Conservation (phyloP, 2,888 invertebrate species). For the Plebejus melissa region DNA sequence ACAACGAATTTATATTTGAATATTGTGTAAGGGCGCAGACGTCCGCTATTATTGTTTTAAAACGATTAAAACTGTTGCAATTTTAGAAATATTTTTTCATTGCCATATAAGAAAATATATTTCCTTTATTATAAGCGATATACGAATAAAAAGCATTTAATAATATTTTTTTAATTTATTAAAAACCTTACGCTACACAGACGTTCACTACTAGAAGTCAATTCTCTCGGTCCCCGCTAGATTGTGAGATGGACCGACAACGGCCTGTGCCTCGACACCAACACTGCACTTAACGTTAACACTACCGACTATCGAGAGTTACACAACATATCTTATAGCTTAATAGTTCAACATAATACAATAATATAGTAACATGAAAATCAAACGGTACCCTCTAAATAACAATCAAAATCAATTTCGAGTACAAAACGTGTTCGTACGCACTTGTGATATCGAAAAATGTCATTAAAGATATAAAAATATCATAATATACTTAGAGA, state of each 20-base stretch:
- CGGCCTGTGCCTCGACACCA: constrained; percentile 61
- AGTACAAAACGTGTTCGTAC: constrained; percentile 49
- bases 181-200: constrained; percentile 73
- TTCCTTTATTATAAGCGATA: constrained; percentile 22
- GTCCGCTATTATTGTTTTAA: neutral
- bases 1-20: constrained; percentile 58
- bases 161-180: constrained; percentile 58
- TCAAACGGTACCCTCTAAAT: constrained; percentile 33
- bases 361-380: constrained; percentile 30
- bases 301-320: constrained; percentile 50
- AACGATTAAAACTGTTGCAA: constrained; percentile 14
- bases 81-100: constrained; percentile 26
- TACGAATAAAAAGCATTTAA: constrained; percentile 26
- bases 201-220: constrained; percentile 63
- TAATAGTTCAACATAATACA: constrained; percentile 29
- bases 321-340: constrained; percentile 25
- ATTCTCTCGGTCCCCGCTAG: constrained; percentile 59
- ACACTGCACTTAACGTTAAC: constrained; percentile 70
- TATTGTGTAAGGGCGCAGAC: neutral
- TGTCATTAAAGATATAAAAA: constrained; percentile 57
- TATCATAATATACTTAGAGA: constrained; percentile 51
- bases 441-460: constrained; percentile 44
- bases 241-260: constrained; percentile 64
- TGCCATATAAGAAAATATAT: constrained; percentile 26
- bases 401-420: constrained; percentile 46